These are phyloP conservation scores for Magallana angulata DNA, from an alignment of 1,140 invertebrate genomes.

Conservation along the genomic window DNA sequence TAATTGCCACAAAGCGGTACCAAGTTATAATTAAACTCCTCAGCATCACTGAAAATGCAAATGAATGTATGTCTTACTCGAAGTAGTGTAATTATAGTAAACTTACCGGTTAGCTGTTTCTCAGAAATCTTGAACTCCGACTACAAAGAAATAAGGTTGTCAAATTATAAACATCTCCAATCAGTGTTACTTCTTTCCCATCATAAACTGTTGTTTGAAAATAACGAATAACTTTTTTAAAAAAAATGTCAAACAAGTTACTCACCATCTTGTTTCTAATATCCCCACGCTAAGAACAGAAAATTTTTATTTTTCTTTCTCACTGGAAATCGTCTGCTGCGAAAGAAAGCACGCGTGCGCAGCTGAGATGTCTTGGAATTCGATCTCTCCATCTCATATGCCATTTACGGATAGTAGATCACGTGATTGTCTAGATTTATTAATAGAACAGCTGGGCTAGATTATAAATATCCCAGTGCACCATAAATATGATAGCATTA, in stretches of 20 bases:
- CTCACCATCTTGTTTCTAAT: conserved; percentile 30
- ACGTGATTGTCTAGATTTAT: conserved; percentile 22
- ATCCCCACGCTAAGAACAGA: background rate
- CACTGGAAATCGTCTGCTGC: conserved; percentile 36
- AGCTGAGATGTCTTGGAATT: background rate
- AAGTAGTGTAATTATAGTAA: conserved; percentile 3
- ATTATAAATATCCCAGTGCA: background rate
- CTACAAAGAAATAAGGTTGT: conserved; percentile 49
- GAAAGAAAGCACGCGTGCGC: conserved; percentile 25
- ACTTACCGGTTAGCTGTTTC: conserved; percentile 68
- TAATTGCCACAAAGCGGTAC: too few species aligned
- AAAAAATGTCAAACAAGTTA: too few species aligned
- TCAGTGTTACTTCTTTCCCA: too few species aligned
- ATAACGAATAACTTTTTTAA: too few species aligned
- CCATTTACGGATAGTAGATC: conserved; percentile 28
- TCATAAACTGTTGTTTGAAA: too few species aligned
- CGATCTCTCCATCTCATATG: conserved; percentile 21
- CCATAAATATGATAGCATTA: conserved; percentile 24
- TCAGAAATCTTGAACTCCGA: conserved; percentile 66
- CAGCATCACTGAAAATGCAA: too few species aligned
- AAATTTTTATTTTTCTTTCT: conserved; percentile 39
- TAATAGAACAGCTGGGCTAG: conserved; percentile 1
- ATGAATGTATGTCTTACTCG: too few species aligned
- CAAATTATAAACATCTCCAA: background rate
- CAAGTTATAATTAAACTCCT: too few species aligned